Evolutionary conservation across 2,888 invertebrate genomes (phyloP).

Genomic region (Rotaria macrura): DNA sequence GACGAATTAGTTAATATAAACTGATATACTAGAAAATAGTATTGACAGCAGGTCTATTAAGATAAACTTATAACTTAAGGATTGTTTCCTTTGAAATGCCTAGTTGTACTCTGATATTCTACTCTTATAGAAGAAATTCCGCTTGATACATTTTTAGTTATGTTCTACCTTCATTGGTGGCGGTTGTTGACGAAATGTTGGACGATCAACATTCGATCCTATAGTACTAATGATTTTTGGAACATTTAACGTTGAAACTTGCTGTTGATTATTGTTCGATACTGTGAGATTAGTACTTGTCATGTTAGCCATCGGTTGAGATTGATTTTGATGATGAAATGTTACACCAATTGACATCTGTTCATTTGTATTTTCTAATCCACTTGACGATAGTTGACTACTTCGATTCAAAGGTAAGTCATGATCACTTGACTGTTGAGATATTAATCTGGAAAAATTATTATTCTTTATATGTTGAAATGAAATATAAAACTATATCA

Average conservation of each 20-base stretch:
- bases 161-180: conserved; percentile 51
- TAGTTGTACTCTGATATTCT: too few species aligned
- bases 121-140: too few species aligned
- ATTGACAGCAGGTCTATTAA: too few species aligned
- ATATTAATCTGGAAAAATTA: neutral
- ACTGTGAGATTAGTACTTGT: neutral
- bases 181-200: conserved; percentile 51
- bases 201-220: conserved; percentile 35
- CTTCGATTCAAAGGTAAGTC: neutral
- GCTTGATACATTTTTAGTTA: neutral
- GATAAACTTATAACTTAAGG: too few species aligned
- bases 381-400: neutral
- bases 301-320: neutral
- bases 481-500: conserved; percentile 37
- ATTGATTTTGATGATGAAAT: neutral
- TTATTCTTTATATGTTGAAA: neutral
- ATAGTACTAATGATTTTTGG: neutral
- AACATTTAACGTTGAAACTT: neutral
- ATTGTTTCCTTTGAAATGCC: too few species aligned
- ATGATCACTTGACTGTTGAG: conserved; percentile 1
- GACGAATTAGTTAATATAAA: too few species aligned
- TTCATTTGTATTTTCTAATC: neutral
- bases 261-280: neutral
- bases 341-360: neutral
- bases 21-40: too few species aligned